phyloP scores from a whole-genome alignment of 2,113 vertebrate species.

The Hippopotamus amphibius region DNA sequence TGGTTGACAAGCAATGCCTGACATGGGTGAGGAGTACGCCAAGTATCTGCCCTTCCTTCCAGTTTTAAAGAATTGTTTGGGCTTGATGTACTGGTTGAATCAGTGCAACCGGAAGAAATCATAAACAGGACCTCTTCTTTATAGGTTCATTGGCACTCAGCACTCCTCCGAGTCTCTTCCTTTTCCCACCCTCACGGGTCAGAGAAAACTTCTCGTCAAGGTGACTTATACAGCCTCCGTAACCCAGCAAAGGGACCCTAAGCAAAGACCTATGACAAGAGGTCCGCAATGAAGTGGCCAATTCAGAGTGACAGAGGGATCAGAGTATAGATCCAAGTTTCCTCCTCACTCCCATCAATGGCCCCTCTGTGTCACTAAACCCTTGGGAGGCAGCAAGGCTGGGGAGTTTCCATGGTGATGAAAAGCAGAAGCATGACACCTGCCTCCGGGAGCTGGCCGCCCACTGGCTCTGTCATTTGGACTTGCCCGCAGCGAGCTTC shows the following conservation, averaged over 20 bases:
- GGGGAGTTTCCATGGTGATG: not conserved
- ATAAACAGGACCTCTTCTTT: not conserved
- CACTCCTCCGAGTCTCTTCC: not conserved
- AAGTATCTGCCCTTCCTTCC: not conserved
- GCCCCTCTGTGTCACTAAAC: not conserved
- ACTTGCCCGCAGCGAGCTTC: not conserved
- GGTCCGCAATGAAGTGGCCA: not conserved
- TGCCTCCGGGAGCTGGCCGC: not conserved
- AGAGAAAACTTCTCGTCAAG: not conserved
- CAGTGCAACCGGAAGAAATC: not conserved
- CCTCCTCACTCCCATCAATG: not conserved
- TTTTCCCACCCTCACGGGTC: not conserved
- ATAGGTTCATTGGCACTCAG: not conserved
- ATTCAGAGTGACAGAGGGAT: not conserved
- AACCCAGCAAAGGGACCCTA: not conserved
- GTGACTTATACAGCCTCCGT: not conserved
- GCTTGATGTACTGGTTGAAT: not conserved
- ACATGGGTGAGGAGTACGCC: not conserved
- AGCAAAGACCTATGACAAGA: not conserved
- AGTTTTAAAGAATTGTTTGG: not conserved
- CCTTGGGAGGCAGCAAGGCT: not conserved
- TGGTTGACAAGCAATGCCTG: not conserved
- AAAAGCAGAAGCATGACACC: not conserved
- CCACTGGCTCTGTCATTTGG: not conserved
- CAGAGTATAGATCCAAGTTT: not conserved